Evolutionary conservation across 2,113 vertebrate genomes (phyloP), one percentile per base, ranked within the genome.

Genomic region (Bolborhynchus lineola): DNA sequence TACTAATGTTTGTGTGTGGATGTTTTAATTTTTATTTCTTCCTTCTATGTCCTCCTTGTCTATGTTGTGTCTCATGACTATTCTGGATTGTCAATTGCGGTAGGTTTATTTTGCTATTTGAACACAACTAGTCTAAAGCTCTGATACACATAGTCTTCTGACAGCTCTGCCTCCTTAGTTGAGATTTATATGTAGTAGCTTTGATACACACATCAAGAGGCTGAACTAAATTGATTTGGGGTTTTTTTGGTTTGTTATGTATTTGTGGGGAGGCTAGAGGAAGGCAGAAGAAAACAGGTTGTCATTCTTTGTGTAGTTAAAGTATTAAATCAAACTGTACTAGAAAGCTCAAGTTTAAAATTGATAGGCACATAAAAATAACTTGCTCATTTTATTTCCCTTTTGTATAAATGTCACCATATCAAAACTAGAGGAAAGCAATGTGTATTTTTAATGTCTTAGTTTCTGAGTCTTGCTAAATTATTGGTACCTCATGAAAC

Each of bases 1-100:
- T 97, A 96, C 91, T 98, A 97, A 98, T 95, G 96, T 98, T 98
- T 98, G 98, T 98, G 98, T 98, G 98, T 99, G 98, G 99, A 98
- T 99, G 98, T 99, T 99, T 99, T 99, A 99, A 99, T 99, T 99
- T 99, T 98, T 99, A 99, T 99, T 99, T 99, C 98, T 99, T 99
- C 99, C 99, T 99, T 99, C 99, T 99, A 98, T 99, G 99, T 99
- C 98, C 99, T 99, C 98, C 99, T 99, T 99, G 98, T 99, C 99
- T 99, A 97, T 99, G 98, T 99, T 99, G 96, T 99, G 98, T 99
- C 99, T 99, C 99, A 99, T 99, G 99, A 99, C 99, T 99, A 98
- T 99, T 98, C 99, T 99, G 99, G 99, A 99, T 99, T 99, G 98
- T 99, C 98, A 98, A 98, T 99, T 98, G 99, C 99, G 99, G 99